Conservation (phyloP, 1,140 invertebrate species). For the Diabrotica undecimpunctata region DNA sequence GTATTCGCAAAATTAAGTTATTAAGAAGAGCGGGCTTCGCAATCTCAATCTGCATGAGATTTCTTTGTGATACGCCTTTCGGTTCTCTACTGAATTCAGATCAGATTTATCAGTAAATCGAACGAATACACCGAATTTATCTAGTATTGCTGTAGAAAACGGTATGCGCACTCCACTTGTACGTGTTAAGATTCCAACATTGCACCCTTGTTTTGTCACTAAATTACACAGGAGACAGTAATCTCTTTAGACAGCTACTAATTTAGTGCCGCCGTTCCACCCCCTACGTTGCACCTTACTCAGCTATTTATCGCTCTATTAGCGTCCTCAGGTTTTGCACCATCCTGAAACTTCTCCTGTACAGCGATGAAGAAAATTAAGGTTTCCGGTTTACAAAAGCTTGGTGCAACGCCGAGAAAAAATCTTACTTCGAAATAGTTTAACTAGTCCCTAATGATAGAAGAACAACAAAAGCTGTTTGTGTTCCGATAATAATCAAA, state of each 20-base stretch:
- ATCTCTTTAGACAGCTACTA: slow-evolving; percentile 32
- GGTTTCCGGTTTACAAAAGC: background rate
- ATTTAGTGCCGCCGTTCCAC: slow-evolving; percentile 24
- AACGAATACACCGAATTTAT: too few species aligned
- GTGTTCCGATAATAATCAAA: too few species aligned
- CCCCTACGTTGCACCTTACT: slow-evolving; percentile 18
- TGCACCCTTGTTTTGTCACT: slow-evolving; percentile 36
- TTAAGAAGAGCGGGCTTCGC: too few species aligned
- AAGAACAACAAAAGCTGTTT: too few species aligned
- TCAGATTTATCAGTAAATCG: too few species aligned
- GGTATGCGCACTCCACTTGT: slow-evolving; percentile 10
- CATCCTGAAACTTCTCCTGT: background rate
- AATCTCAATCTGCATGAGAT: too few species aligned
- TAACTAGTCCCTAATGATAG: too few species aligned
- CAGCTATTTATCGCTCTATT: slow-evolving; percentile 27
- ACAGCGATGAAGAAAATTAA: background rate
- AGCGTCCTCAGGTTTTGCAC: slow-evolving; percentile 15
- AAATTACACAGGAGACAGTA: slow-evolving; percentile 33
- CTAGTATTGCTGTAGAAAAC: background rate
- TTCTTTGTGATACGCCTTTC: too few species aligned
- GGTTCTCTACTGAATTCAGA: too few species aligned
- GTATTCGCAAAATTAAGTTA: too few species aligned
- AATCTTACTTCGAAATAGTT: too few species aligned
- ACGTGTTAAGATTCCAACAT: slow-evolving; percentile 33
- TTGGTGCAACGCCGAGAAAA: too few species aligned